Evolutionary conservation across 2,888 invertebrate species (phyloP).

Genomic region (Drosophila meridiana): DNA sequence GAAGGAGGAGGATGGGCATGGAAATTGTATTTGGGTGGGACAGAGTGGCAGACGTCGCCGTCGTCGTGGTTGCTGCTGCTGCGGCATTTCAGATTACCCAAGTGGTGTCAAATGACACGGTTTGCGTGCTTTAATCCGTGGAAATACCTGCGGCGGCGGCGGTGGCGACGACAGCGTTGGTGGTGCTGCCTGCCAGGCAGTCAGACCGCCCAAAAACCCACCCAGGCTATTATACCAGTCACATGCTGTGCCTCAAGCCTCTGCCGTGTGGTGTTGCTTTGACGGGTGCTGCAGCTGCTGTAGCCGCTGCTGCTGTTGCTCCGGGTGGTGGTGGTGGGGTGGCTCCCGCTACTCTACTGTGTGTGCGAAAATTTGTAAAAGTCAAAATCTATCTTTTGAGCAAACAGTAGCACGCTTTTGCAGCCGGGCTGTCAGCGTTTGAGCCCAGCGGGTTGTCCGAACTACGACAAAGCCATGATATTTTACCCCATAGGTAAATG

Average conservation of each 20-base stretch:
- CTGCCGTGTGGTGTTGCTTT: constrained; percentile 28
- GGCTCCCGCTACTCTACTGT: constrained; percentile 36
- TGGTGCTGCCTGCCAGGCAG: constrained; percentile 35
- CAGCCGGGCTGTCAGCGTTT: constrained; percentile 11
- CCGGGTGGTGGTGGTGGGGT: constrained; percentile 37
- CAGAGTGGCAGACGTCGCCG: constrained; percentile 34
- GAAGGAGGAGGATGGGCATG: constrained; percentile 11
- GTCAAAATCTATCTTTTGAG: constrained; percentile 81
- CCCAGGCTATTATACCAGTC: constrained; percentile 75
- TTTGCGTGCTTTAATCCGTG: constrained; percentile 79
- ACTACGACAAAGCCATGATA: constrained; percentile 58
- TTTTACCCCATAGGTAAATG: constrained; percentile 56
- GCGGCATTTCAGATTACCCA: constrained; percentile 79
- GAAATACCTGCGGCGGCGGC: constrained; percentile 76
- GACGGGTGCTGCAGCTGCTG: constrained; percentile 20
- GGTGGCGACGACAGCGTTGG: constrained; percentile 19
- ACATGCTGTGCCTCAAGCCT: constrained; percentile 63
- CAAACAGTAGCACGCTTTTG: constrained; percentile 66
- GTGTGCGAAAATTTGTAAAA: constrained; percentile 82
- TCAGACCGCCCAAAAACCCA: constrained; percentile 10
- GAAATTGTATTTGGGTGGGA: constrained; percentile 38
- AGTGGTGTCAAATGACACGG: constrained; percentile 83
- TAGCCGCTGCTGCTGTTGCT: background rate
- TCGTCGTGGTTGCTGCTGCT: constrained; percentile 61
- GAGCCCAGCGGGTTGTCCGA: constrained; percentile 52